Evolutionary conservation across 2,888 invertebrate species (phyloP).

Genomic region (Xestoiulus laeticollis): DNA sequence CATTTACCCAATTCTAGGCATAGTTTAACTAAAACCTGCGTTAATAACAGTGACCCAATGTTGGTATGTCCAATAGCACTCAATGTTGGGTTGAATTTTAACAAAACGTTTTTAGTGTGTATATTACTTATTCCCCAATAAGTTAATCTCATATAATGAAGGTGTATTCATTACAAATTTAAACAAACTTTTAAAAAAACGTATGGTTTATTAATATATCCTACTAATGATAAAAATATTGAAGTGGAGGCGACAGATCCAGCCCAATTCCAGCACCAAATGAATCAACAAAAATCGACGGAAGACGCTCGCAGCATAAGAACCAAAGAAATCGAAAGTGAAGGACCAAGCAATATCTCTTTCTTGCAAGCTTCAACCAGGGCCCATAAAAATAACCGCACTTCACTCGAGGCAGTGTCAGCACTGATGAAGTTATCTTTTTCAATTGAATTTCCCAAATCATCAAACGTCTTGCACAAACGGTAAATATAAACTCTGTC

Average conservation of each 20-base stretch:
- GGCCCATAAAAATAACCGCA: constrained; percentile 33
- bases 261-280: background rate
- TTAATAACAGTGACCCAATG: no score
- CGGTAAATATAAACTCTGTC: constrained; percentile 37
- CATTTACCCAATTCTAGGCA: no score
- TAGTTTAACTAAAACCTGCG: no score
- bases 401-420: constrained; percentile 28
- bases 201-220: background rate
- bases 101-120: no score
- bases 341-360: constrained; percentile 20
- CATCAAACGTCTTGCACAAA: constrained; percentile 31
- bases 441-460: constrained; percentile 37
- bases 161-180: no score
- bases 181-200: no score
- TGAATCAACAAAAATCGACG: constrained; percentile 24
- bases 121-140: no score
- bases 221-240: background rate
- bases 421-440: constrained; percentile 34
- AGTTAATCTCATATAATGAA: no score
- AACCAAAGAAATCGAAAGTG: constrained; percentile 28
- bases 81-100: no score
- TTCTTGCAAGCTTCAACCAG: background rate
- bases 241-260: background rate
- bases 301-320: constrained; percentile 23
- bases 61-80: no score